Percentiles rank a stretch among this genome's conserved stretches.
Conservation (phyloP, 2,113 vertebrate genomes). For the Glaucomys volans region DNA sequence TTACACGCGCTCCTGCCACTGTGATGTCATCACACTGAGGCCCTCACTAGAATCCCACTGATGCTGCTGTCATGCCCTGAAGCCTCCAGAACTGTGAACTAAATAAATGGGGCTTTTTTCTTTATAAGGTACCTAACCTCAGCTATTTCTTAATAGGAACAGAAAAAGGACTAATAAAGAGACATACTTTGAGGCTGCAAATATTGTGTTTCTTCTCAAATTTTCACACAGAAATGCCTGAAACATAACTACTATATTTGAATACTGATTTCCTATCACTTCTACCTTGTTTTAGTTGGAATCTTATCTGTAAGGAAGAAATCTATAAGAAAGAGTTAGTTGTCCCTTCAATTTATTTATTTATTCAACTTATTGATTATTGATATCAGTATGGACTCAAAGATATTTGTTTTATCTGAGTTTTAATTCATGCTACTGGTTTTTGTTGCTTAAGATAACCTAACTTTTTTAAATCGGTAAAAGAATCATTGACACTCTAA, state of each 20-base stretch:
- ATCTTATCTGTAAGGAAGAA: neutral
- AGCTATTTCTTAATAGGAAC: neutral
- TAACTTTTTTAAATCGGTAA: neutral
- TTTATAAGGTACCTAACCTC: neutral
- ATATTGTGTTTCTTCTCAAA: neutral
- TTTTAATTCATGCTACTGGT: slow-evolving; percentile 3
- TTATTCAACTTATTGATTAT: slow-evolving; percentile 28
- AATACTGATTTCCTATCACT: neutral
- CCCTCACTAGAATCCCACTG: too few relatives aligned
- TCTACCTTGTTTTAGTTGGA: neutral
- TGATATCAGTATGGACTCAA: neutral
- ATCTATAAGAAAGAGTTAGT: neutral
- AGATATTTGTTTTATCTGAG: neutral
- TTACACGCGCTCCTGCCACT: neutral
- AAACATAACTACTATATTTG: neutral
- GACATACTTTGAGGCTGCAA: neutral
- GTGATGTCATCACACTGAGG: neutral
- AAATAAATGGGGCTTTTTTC: neutral
- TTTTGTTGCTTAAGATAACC: slow-evolving; percentile 21
- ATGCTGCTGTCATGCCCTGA: neutral
- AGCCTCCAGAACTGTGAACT: neutral
- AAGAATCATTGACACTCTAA: neutral
- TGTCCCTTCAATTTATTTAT: neutral
- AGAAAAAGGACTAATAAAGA: neutral
- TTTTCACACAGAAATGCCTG: neutral